These are phyloP conservation scores for Oreortyx pictus DNA, from an alignment of 2,797 vertebrate species.

Conservation along the genomic window DNA sequence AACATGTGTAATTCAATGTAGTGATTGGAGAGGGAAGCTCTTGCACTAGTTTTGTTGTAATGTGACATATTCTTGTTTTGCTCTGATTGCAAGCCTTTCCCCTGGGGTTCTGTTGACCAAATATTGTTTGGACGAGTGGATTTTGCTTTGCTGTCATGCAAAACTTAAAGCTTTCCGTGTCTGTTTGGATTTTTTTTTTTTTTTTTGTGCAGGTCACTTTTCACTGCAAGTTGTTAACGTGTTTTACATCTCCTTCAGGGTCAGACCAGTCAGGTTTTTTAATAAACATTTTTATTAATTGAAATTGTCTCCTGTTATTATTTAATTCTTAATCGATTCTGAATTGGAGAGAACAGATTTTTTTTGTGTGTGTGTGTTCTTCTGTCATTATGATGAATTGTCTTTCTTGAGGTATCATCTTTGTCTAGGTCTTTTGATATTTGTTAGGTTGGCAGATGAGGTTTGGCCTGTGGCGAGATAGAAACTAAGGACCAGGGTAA, in stretches of 20 bases:
- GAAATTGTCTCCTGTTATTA: conserved; percentile 87
- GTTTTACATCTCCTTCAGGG: conserved; percentile 74
- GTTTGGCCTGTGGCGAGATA: conserved; percentile 85
- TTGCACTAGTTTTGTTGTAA: conserved; percentile 77
- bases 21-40: conserved; percentile 60
- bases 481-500: conserved; percentile 87
- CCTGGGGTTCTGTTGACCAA: conserved; percentile 25
- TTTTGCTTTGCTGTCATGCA: conserved; percentile 75
- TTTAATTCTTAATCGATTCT: conserved; percentile 78
- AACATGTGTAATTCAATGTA: conserved; percentile 39
- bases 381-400: conserved; percentile 78
- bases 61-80: conserved; percentile 77
- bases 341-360: conserved; percentile 67
- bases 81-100: conserved; percentile 71
- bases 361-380: conserved; percentile 41
- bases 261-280: conserved; percentile 75
- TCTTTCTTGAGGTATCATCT: conserved; percentile 82
- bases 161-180: conserved; percentile 63
- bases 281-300: conserved; percentile 82
- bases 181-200: not conserved
- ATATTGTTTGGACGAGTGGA: conserved; percentile 60
- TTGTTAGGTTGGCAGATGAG: conserved; percentile 89
- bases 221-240: conserved; percentile 74
- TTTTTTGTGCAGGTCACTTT: conserved; percentile 62
- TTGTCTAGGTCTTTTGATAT: conserved; percentile 87